These are phyloP conservation scores for Cassiopea xamachana DNA, from an alignment of 30 jellyfish, hydroid and myxozoan species.

Conservation along the genomic window DNA sequence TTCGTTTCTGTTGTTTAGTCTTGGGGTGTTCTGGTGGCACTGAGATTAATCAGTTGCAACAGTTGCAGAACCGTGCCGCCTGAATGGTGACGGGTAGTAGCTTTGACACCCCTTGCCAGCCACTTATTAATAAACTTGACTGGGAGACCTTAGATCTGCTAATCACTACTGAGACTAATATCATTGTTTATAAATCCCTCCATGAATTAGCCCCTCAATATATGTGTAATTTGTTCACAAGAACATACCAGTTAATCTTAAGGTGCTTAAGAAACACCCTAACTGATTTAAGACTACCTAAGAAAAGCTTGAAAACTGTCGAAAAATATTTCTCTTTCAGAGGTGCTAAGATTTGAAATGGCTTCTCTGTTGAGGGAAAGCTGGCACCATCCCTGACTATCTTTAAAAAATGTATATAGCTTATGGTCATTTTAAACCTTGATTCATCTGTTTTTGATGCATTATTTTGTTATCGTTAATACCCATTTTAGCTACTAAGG, in stretches of 20 bases:
- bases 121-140: background rate
- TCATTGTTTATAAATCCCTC: background rate
- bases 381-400: background rate
- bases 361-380: background rate
- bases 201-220: background rate
- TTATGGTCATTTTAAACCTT: too few species aligned
- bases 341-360: slow-evolving; percentile 4
- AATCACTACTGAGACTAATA: slow-evolving; percentile 2
- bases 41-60: background rate
- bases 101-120: background rate
- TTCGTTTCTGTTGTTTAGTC: background rate
- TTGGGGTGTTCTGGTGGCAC: background rate
- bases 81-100: background rate
- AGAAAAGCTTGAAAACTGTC: background rate
- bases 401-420: background rate
- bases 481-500: too few species aligned
- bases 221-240: background rate
- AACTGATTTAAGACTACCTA: background rate
- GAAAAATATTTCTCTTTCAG: background rate
- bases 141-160: background rate
- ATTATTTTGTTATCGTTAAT: too few species aligned
- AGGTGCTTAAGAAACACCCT: background rate
- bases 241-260: background rate
- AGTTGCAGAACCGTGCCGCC: background rate
- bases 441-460: too few species aligned